A percentile compares a stretch with the other conserved stretches of the same genome.
Evolutionary conservation across 2,888 invertebrate species (phyloP).

Genomic region (Melanchra persicariae): DNA sequence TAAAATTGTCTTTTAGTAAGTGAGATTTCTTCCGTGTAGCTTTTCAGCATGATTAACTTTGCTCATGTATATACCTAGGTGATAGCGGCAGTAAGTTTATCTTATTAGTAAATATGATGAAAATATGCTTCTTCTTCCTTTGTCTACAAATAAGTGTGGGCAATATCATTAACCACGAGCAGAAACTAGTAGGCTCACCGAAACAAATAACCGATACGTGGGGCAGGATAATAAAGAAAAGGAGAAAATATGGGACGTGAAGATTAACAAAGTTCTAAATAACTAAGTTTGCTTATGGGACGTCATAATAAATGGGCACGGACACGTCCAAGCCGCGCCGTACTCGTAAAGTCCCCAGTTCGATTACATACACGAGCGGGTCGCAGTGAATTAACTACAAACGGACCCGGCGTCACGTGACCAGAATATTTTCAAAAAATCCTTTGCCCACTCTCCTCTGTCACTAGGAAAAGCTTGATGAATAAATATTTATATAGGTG

Average conservation of each 20-base stretch:
- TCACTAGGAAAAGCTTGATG: slow-evolving; percentile 68
- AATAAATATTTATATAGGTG: slow-evolving; percentile 61
- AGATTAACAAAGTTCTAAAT: slow-evolving; percentile 72
- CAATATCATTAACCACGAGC: slow-evolving; percentile 19
- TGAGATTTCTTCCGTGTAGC: slow-evolving; percentile 21
- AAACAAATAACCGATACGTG: slow-evolving; percentile 60
- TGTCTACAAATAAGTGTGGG: not conserved
- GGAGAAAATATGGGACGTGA: slow-evolving; percentile 67
- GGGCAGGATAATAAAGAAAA: slow-evolving; percentile 63
- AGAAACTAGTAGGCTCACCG: slow-evolving; percentile 23
- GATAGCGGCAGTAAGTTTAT: not conserved
- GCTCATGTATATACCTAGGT: not conserved
- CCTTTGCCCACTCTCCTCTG: slow-evolving; percentile 68
- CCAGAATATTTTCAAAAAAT: slow-evolving; percentile 77
- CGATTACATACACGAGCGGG: slow-evolving; percentile 81
- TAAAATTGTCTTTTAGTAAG: slow-evolving; percentile 45
- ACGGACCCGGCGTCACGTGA: slow-evolving; percentile 78
- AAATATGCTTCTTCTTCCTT: slow-evolving; percentile 8
- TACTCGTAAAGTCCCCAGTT: slow-evolving; percentile 81
- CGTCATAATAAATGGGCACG: slow-evolving; percentile 75
- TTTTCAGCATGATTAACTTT: not conserved
- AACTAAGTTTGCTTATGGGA: slow-evolving; percentile 71
- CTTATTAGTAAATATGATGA: too few species aligned
- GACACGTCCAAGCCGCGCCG: slow-evolving; percentile 75
- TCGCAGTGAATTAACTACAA: slow-evolving; percentile 82